These are phyloP conservation scores for Laticauda colubrina DNA, from an alignment of 2,113 vertebrate genomes.

Conservation along the genomic window DNA sequence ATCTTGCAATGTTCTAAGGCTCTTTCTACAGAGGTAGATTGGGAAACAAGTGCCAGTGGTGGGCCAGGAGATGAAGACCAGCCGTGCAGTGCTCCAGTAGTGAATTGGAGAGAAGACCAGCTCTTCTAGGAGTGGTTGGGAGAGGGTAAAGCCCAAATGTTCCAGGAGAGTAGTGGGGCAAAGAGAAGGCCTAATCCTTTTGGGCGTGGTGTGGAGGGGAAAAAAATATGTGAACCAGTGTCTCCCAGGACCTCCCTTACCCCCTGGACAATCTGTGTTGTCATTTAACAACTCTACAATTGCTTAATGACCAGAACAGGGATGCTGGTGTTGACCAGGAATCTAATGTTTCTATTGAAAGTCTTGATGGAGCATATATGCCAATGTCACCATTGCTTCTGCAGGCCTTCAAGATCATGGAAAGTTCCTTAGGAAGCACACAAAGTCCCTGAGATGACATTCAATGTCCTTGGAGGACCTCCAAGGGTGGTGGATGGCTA, in stretches of 20 bases:
- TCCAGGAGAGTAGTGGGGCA: not conserved
- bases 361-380: no score
- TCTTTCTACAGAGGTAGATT: not conserved
- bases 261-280: not conserved
- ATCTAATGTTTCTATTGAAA: no score
- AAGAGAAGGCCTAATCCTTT: not conserved
- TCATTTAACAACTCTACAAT: not conserved
- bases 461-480: no score
- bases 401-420: no score
- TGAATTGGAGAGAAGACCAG: not conserved
- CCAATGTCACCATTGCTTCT: no score
- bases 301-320: not conserved
- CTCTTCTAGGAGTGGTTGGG: not conserved
- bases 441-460: no score
- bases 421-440: no score
- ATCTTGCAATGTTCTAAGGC: not conserved
- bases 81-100: not conserved
- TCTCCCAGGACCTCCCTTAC: not conserved
- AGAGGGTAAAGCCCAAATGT: not conserved
- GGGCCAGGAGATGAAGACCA: not conserved
- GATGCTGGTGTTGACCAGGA: no score
- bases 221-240: not conserved
- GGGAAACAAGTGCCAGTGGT: not conserved
- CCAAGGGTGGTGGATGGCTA: no score
- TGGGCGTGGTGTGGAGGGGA: not conserved